A percentile compares a stretch with the other conserved stretches of the same genome.
These are phyloP conservation scores for Gobiocypris rarus DNA, from an alignment of 2,113 vertebrate species.

Conservation along the genomic window DNA sequence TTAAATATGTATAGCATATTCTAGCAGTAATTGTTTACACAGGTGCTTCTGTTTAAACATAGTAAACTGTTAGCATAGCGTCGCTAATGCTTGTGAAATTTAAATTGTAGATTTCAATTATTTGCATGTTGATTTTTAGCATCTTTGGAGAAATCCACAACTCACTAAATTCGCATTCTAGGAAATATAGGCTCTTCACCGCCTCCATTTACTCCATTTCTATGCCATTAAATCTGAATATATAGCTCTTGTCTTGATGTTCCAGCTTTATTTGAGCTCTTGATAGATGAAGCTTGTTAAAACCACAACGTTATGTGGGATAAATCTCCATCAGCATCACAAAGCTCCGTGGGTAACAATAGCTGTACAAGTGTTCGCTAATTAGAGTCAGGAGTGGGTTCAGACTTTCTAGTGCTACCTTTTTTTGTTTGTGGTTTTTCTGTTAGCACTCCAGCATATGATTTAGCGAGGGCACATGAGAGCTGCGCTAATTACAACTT, in stretches of 20 bases:
- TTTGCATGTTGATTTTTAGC: not conserved
- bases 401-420: conserved; percentile 22
- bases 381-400: conserved; percentile 53
- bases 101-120: not conserved
- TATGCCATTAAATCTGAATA: not conserved
- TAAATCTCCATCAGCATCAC: conserved; percentile 36
- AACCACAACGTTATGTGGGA: conserved; percentile 26
- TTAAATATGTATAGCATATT: not conserved
- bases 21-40: conserved; percentile 11
- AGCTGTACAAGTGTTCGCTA: conserved; percentile 39
- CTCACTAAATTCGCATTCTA: not conserved
- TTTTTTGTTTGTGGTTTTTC: conserved; percentile 42
- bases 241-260: conserved; percentile 13
- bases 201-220: not conserved
- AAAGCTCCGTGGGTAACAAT: conserved; percentile 46
- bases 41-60: not conserved
- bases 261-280: not conserved
- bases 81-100: not conserved
- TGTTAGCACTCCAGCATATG: not conserved
- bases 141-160: not conserved
- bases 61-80: not conserved
- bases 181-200: not conserved
- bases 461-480: conserved; percentile 40
- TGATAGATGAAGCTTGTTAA: conserved; percentile 43
- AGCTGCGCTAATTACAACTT: conserved; percentile 52